Conservation (phyloP, 2,797 vertebrate genomes). For the Morus bassanus region DNA sequence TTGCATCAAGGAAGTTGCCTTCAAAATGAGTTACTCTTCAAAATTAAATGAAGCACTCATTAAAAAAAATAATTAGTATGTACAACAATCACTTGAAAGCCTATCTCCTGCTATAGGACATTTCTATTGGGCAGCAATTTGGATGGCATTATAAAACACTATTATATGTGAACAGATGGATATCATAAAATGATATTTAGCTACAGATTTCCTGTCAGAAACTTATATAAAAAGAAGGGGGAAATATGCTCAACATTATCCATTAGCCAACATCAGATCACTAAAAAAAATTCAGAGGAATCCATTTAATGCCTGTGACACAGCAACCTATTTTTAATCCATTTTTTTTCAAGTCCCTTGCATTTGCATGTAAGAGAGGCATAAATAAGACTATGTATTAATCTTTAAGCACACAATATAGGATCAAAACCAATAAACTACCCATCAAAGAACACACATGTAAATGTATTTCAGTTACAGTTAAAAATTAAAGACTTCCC, state of each 20-base stretch:
- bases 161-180: conserved; percentile 77
- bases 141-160: conserved; percentile 65
- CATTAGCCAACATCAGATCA: conserved; percentile 65
- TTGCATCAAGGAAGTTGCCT: conserved; percentile 45
- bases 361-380: neutral
- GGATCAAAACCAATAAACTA: neutral
- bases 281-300: neutral
- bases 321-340: conserved; percentile 6
- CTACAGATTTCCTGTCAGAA: conserved; percentile 75
- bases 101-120: conserved; percentile 65
- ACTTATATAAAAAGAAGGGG: conserved; percentile 66
- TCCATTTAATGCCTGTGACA: neutral
- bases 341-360: neutral
- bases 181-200: conserved; percentile 77
- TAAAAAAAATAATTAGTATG: conserved; percentile 71
- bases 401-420: neutral
- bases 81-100: conserved; percentile 70
- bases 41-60: conserved; percentile 65
- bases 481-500: neutral
- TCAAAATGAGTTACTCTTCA: conserved; percentile 54
- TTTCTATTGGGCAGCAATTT: conserved; percentile 71
- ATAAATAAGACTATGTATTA: neutral
- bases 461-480: neutral
- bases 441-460: neutral
- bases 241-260: conserved; percentile 66